A percentile compares a stretch with the other conserved stretches of the same genome.
Conservation (phyloP, 1,140 invertebrate species). For the Psilanteris sp. region DNA sequence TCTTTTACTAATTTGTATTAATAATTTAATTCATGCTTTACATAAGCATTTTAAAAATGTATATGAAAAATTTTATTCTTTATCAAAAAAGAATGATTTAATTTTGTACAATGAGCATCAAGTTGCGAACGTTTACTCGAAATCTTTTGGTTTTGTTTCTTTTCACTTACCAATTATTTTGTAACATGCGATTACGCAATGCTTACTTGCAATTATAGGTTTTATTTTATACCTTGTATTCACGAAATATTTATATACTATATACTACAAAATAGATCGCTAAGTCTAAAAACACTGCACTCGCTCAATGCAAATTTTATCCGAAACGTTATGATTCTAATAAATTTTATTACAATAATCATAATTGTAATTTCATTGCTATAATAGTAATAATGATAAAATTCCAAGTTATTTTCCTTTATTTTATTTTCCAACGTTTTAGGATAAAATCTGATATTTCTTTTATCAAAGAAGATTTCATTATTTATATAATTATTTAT, state of each 20-base stretch:
- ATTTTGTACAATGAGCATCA: conserved; percentile 33
- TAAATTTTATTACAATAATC: conserved; percentile 3
- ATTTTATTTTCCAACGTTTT: conserved; percentile 12
- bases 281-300: conserved; percentile 58
- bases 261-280: conserved; percentile 61
- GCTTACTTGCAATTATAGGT: conserved; percentile 60
- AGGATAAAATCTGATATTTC: conserved; percentile 21
- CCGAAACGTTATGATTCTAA: conserved; percentile 4
- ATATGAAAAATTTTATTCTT: too few relatives aligned
- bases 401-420: background rate
- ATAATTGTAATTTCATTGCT: too few relatives aligned
- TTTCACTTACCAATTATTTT: conserved; percentile 54
- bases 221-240: conserved; percentile 47
- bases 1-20: too few relatives aligned
- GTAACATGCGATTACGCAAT: conserved; percentile 64
- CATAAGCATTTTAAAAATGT: background rate
- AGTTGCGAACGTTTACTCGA: conserved; percentile 34
- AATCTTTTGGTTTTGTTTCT: conserved; percentile 32
- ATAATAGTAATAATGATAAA: conserved; percentile 15
- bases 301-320: conserved; percentile 39
- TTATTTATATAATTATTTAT: conserved; percentile 4
- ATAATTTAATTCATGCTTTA: conserved; percentile 6
- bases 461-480: conserved; percentile 32
- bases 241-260: conserved; percentile 59
- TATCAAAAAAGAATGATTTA: conserved; percentile 15